These are phyloP conservation scores for Leistus spinibarbis DNA, from an alignment of 2,888 invertebrate genomes.

Conservation along the genomic window DNA sequence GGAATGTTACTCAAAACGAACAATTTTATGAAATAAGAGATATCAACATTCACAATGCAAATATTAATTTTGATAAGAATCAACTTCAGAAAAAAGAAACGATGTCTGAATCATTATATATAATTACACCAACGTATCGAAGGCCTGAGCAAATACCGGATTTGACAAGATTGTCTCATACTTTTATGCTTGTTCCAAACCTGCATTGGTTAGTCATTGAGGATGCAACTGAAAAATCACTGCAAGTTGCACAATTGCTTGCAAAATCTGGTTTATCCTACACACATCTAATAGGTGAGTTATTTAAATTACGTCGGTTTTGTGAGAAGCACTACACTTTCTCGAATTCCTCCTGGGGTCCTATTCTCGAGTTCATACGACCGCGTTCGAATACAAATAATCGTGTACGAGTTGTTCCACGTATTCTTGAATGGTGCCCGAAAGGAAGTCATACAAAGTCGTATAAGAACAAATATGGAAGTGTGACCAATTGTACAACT, in stretches of 20 bases:
- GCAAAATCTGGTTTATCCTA: conserved; percentile 69
- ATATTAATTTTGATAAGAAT: too few species aligned
- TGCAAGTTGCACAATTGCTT: conserved; percentile 75
- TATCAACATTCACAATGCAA: too few species aligned
- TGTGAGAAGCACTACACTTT: not conserved
- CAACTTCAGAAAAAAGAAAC: too few species aligned
- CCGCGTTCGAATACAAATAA: conserved; percentile 35
- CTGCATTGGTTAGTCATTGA: conserved; percentile 94
- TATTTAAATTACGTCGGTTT: too few species aligned
- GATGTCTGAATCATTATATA: conserved; percentile 61
- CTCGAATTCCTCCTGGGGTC: not conserved
- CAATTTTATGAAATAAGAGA: too few species aligned
- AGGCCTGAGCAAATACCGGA: conserved; percentile 81
- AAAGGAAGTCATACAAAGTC: too few species aligned
- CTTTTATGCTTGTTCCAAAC: conserved; percentile 83
- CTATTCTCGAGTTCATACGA: too few species aligned
- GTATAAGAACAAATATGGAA: too few species aligned
- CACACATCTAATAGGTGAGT: conserved; percentile 66
- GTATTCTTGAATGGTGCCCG: too few species aligned
- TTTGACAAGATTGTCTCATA: conserved; percentile 83
- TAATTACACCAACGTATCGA: conserved; percentile 76
- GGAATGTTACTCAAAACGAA: too few species aligned
- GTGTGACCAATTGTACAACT: too few species aligned
- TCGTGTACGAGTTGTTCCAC: too few species aligned
- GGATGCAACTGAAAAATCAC: conserved; percentile 75